Conservation (phyloP, 2,888 invertebrate species). For the Tuta absoluta region DNA sequence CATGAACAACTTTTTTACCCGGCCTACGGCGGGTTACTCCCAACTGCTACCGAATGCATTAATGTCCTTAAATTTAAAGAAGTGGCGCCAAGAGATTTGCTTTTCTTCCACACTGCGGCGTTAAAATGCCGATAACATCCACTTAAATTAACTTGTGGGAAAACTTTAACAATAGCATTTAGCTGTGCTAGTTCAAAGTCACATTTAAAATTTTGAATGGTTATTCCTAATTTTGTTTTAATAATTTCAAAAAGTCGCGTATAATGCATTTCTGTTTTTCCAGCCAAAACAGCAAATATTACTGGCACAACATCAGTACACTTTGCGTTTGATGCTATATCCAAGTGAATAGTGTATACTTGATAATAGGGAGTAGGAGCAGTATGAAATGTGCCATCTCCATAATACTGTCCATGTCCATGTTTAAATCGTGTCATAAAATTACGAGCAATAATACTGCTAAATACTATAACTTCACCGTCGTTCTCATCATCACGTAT, state of each 20-base stretch:
- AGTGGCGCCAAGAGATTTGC: neutral
- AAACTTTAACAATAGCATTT: conserved; percentile 14
- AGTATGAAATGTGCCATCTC: neutral
- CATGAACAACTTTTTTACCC: too few relatives aligned
- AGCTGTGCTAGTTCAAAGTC: conserved; percentile 21
- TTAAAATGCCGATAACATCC: conserved; percentile 18
- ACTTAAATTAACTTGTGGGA: conserved; percentile 4
- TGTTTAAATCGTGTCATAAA: neutral
- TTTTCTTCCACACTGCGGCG: conserved; percentile 17
- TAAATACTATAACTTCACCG: neutral
- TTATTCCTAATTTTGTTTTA: too few relatives aligned
- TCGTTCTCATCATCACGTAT: neutral
- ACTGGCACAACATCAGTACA: neutral
- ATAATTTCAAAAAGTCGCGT: too few relatives aligned
- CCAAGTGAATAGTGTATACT: neutral
- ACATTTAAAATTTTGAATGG: neutral
- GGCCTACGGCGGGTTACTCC: too few relatives aligned
- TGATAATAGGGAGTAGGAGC: neutral
- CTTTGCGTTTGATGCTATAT: neutral
- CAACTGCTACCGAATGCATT: too few relatives aligned
- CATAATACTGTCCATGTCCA: neutral
- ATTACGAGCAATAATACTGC: neutral
- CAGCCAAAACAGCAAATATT: too few relatives aligned
- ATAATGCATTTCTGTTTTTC: too few relatives aligned
- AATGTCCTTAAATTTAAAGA: too few relatives aligned